These are phyloP conservation scores for Lycodopsis pacificus DNA, from an alignment of 2,797 vertebrate species.

Conservation along the genomic window DNA sequence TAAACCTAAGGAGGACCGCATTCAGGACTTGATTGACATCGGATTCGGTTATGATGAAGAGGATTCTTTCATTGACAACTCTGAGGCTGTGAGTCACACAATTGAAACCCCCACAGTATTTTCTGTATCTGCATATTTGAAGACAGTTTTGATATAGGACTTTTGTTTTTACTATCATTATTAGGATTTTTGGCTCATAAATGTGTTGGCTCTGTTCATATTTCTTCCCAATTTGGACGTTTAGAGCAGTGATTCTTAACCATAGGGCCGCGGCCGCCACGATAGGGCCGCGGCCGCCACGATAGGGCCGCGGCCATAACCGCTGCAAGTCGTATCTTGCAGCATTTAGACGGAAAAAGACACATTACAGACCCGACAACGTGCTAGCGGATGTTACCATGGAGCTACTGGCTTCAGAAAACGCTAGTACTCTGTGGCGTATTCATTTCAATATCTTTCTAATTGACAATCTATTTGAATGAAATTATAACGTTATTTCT, in stretches of 20 bases:
- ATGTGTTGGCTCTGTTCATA: not conserved
- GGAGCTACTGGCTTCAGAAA: no score
- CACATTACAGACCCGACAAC: no score
- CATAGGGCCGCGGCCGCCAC: no score
- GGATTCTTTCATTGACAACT: conserved; percentile 98
- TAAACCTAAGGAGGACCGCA: conserved; percentile 88
- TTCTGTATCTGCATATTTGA: not conserved
- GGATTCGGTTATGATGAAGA: conserved; percentile 96
- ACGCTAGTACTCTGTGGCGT: no score
- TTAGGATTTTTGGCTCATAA: not conserved
- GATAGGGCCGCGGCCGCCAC: no score
- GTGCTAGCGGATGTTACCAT: no score
- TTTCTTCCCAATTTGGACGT: not conserved
- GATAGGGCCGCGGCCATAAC: no score
- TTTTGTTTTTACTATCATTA: not conserved
- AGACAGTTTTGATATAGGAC: not conserved
- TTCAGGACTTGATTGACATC: conserved; percentile 95
- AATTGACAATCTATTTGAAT: not conserved
- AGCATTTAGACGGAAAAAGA: no score
- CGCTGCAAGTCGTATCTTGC: no score
- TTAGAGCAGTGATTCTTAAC: no score
- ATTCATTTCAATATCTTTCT: not conserved
- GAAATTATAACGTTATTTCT: not conserved
- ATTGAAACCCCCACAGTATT: not conserved
- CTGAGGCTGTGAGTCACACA: conserved; percentile 91